Percentiles rank a stretch among this genome's conserved stretches.
Evolutionary conservation across 2,888 invertebrate species (phyloP).

Genomic region (Branchipolynoe longqiensis): DNA sequence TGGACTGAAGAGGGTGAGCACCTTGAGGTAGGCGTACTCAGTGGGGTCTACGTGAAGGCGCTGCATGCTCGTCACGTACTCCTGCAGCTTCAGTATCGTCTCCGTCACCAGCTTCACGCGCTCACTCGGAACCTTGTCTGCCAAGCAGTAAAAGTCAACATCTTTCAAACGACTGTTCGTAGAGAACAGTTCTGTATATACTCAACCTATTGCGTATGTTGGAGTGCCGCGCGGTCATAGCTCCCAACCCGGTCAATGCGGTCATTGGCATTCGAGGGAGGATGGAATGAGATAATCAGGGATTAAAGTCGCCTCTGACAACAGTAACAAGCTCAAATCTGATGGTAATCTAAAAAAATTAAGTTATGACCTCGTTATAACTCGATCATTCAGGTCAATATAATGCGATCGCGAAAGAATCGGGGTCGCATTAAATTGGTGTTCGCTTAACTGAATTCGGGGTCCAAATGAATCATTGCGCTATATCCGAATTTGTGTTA

Average conservation of each 20-base stretch:
- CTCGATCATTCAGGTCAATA: too few species aligned
- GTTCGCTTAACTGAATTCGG: too few species aligned
- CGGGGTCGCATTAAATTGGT: too few species aligned
- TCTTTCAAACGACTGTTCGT: conserved; percentile 22
- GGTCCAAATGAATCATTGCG: too few species aligned
- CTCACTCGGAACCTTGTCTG: conserved; percentile 64
- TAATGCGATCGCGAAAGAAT: too few species aligned
- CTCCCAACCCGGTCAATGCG: background rate
- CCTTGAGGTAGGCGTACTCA: conserved; percentile 93
- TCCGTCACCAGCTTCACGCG: conserved; percentile 85
- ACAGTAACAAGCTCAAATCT: too few species aligned
- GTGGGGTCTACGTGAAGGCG: conserved; percentile 89
- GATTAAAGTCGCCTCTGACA: too few species aligned
- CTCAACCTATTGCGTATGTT: background rate
- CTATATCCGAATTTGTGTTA: too few species aligned
- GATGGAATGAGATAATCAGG: too few species aligned
- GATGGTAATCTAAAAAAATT: background rate
- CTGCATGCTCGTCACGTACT: conserved; percentile 89
- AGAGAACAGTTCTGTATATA: conserved; percentile 22
- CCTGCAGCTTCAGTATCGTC: conserved; percentile 91
- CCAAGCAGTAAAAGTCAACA: conserved; percentile 32
- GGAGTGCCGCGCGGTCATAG: background rate
- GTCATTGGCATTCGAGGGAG: too few species aligned
- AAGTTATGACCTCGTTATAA: too few species aligned
- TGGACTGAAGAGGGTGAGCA: conserved; percentile 91